These are phyloP conservation scores for Picus viridis DNA, from an alignment of 2,797 vertebrate species.

Conservation along the genomic window DNA sequence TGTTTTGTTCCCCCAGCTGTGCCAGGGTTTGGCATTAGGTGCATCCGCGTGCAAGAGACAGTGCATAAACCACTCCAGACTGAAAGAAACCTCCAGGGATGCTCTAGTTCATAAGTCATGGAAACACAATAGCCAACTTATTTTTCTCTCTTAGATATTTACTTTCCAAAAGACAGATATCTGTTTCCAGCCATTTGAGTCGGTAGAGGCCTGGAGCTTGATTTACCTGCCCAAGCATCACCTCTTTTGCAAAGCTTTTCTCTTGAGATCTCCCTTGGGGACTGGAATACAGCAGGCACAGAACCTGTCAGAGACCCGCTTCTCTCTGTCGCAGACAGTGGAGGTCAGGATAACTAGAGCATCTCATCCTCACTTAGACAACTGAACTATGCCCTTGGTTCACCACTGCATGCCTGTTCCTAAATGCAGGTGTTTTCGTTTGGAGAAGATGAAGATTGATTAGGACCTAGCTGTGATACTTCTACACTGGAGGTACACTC, in stretches of 20 bases:
- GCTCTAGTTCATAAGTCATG: not conserved
- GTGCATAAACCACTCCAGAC: not conserved
- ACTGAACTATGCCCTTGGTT: not conserved
- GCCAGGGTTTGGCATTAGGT: not conserved
- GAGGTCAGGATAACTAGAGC: not conserved
- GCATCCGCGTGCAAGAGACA: not conserved
- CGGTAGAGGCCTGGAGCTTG: not conserved
- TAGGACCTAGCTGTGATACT: not conserved
- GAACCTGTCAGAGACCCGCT: not conserved
- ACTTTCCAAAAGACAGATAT: not conserved
- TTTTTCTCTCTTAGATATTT: not conserved
- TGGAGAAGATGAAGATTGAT: not conserved
- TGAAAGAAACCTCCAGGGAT: not conserved
- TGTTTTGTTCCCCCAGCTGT: not conserved
- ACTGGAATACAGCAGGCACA: not conserved
- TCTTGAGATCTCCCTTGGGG: not conserved
- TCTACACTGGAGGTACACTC: not conserved
- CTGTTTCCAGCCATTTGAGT: not conserved
- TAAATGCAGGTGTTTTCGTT: not conserved
- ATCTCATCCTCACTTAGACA: not conserved
- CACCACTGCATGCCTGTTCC: not conserved
- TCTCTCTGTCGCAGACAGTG: rapidly evolving
- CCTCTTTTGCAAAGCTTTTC: not conserved
- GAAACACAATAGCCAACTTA: not conserved
- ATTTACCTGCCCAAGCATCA: not conserved